These are phyloP conservation scores for Lacerta agilis DNA, from an alignment of 2,797 vertebrate genomes.

Conservation along the genomic window DNA sequence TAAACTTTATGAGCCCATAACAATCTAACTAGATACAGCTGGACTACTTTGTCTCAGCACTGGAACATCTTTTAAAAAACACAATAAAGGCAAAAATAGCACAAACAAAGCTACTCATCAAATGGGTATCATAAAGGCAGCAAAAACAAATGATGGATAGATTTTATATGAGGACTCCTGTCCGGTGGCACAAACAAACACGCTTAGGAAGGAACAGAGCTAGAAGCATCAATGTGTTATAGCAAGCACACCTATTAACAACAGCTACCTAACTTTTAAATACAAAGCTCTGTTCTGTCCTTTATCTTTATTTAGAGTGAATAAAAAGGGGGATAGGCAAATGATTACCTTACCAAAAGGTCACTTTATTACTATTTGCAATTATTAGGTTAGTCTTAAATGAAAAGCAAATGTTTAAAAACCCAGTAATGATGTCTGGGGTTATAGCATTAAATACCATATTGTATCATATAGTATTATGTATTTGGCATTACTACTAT, in stretches of 20 bases:
- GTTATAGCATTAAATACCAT: not conserved
- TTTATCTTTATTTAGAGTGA: not conserved
- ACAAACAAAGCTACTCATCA: constrained; percentile 23
- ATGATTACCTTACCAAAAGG: not conserved
- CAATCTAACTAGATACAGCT: constrained; percentile 34
- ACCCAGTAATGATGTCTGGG: not conserved
- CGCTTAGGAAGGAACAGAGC: not conserved
- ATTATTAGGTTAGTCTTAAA: not conserved
- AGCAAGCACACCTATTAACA: not conserved
- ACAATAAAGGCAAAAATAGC: constrained; percentile 20
- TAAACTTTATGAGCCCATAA: constrained; percentile 32
- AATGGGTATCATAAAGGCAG: constrained; percentile 5
- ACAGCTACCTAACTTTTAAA: not conserved
- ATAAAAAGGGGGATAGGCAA: not conserved
- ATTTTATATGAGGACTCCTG: constrained; percentile 1
- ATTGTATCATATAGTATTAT: not conserved
- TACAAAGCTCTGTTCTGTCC: not conserved
- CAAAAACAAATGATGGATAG: not conserved
- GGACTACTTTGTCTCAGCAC: constrained; percentile 7
- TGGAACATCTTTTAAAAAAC: constrained; percentile 15
- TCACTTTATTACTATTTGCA: not conserved
- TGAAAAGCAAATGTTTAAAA: not conserved
- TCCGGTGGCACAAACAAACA: not conserved
- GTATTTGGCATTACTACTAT: not conserved
- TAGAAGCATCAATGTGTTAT: not conserved